phyloP scores from a whole-genome alignment of 2,797 vertebrate species.

The Parotocinclus haroldoi region DNA sequence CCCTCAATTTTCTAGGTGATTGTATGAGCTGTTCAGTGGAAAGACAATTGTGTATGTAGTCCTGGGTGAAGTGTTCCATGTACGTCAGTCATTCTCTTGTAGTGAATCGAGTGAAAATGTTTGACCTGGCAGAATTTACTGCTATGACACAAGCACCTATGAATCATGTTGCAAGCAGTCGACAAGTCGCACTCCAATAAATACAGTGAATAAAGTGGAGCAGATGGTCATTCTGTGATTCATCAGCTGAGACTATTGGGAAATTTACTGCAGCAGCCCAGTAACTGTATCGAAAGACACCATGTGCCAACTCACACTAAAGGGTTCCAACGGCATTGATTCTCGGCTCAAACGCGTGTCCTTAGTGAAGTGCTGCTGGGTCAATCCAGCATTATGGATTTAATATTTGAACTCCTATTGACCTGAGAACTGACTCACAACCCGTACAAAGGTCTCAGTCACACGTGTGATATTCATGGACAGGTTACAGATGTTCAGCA shows the following conservation, averaged over 20 bases:
- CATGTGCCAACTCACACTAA: not conserved
- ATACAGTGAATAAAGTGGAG: not conserved
- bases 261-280: not conserved
- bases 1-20: not conserved
- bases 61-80: slow-evolving; percentile 4
- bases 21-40: slow-evolving; percentile 1
- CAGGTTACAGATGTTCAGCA: no score
- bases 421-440: no score
- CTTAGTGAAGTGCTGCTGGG: not conserved
- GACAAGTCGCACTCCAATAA: not conserved
- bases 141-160: not conserved
- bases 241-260: not conserved
- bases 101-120: slow-evolving; percentile 3
- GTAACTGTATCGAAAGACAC: not conserved
- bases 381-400: not conserved
- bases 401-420: not conserved
- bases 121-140: slow-evolving; percentile 1
- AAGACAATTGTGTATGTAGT: not conserved
- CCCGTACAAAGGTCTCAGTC: no score
- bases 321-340: not conserved
- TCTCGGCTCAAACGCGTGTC: not conserved
- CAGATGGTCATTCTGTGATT: not conserved
- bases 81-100: slow-evolving; percentile 11
- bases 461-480: no score
- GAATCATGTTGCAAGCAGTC: not conserved